Base-by-base conservation (phyloP, 1,140 invertebrate genomes). In the Habropoda laboriosa region DNA sequence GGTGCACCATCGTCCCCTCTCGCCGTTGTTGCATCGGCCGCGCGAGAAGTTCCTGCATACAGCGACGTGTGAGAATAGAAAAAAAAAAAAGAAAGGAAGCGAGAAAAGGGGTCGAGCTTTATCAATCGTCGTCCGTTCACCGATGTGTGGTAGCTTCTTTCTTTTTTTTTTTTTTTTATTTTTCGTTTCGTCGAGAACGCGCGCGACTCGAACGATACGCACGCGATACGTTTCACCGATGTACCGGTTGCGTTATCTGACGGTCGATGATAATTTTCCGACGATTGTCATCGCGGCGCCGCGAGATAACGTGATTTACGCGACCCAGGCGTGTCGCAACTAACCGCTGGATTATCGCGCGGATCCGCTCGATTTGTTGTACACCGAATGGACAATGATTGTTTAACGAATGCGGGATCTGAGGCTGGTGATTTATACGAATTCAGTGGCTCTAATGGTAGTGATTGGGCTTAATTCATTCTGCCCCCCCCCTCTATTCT, bases 1-100 rank as follows among this genome's bases (percentile, higher is more conserved):
- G 79, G 57, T 79, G 80, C 86, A 88, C 79, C 24, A 71, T 85
- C 77, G 77, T 78, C 67, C 80, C 67, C 70, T 64, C 55, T 67
- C 60, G 16, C 64, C 80, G 75, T 82, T 86, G 82, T 86, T 76
- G 66, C 80, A 61, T 76, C 80, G 60, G 53, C 18, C 27, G 21
- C 16, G 53, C 45, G 76, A 53, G 40, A n/a, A 78, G 42, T 49
- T 51, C 1, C 42, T 60, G 10, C 32, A 38, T n/a, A n/a, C 51
- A 32, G 18, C 27, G 57, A n/a, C 13, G 13, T 12, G 57, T 4
- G 35, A 38, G 21, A n/a, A 32, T n/a, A n/a, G n/a, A n/a, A n/a
- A n/a, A n/a, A n/a, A n/a, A n/a, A n/a, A n/a, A n/a, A n/a, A n/a
- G n/a, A n/a, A n/a, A n/a, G n/a, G n/a, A n/a, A n/a, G n/a, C n/a